Conservation (phyloP, 1,140 invertebrate species). For the Procambarus virginalis region DNA sequence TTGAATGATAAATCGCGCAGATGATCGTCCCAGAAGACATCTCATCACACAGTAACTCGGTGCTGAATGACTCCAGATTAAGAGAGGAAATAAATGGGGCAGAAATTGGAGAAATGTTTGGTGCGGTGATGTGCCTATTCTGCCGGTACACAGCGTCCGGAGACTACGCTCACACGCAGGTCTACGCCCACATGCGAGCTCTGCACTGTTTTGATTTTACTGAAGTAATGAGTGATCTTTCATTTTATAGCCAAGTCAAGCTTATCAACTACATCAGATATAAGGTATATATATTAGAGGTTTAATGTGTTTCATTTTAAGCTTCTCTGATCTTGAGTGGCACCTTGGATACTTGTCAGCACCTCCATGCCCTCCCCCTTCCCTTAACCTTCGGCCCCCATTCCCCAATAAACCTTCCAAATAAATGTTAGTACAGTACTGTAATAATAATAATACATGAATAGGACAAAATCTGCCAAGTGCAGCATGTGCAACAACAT, state of each 20-base stretch:
- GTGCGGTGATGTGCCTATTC: constrained; percentile 56
- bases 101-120: constrained; percentile 13
- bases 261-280: constrained; percentile 90
- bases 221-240: constrained; percentile 41
- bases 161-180: constrained; percentile 28
- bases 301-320: too few species aligned
- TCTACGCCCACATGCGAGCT: constrained; percentile 53
- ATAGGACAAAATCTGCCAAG: too few species aligned
- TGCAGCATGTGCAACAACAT: too few species aligned
- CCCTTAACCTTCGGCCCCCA: too few species aligned
- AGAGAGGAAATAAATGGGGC: constrained; percentile 72
- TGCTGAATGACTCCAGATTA: constrained; percentile 23
- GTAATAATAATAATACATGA: too few species aligned
- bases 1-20: background rate
- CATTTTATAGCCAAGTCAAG: constrained; percentile 80
- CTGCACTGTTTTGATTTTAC: constrained; percentile 63
- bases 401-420: too few species aligned
- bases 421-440: too few species aligned
- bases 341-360: too few species aligned
- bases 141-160: constrained; percentile 53
- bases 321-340: too few species aligned
- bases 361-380: too few species aligned
- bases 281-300: constrained; percentile 9
- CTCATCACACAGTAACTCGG: constrained; percentile 11
- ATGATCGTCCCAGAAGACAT: constrained; percentile 41